These are phyloP conservation scores for Standfussiana lucernea DNA, from an alignment of 2,888 invertebrate species.

Conservation along the genomic window DNA sequence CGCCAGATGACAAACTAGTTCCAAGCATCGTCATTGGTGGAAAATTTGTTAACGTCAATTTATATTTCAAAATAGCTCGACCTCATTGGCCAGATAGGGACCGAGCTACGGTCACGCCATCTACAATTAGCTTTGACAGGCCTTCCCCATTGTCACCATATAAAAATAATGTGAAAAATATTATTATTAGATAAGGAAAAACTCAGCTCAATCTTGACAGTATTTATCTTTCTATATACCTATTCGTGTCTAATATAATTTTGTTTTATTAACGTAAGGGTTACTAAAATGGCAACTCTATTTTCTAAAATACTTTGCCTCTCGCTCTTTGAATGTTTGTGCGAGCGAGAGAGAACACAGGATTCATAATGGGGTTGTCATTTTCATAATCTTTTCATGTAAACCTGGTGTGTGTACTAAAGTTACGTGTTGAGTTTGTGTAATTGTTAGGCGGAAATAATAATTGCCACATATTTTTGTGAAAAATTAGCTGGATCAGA, in stretches of 20 bases:
- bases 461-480: neutral
- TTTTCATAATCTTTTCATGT: constrained; percentile 1
- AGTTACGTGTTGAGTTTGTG: constrained; percentile 20
- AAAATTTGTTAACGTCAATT: neutral
- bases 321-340: constrained; percentile 5
- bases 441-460: neutral
- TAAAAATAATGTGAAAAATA: constrained; percentile 12
- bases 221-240: constrained; percentile 37
- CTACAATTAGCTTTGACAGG: neutral
- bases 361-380: constrained; percentile 13
- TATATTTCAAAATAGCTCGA: neutral
- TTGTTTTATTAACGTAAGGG: neutral
- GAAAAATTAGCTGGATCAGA: neutral
- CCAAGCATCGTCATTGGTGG: neutral
- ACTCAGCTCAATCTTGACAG: constrained; percentile 57
- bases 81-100: neutral
- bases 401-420: constrained; percentile 9
- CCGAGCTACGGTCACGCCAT: neutral
- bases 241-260: constrained; percentile 9
- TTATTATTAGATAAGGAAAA: constrained; percentile 30
- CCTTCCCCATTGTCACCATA: neutral
- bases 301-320: constrained; percentile 8
- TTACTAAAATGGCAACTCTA: constrained; percentile 9
- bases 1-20: neutral
- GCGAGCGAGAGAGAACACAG: constrained; percentile 4